phyloP scores from a whole-genome alignment of 2,888 invertebrate species.

The Scaptomyza cyrtandrae region DNA sequence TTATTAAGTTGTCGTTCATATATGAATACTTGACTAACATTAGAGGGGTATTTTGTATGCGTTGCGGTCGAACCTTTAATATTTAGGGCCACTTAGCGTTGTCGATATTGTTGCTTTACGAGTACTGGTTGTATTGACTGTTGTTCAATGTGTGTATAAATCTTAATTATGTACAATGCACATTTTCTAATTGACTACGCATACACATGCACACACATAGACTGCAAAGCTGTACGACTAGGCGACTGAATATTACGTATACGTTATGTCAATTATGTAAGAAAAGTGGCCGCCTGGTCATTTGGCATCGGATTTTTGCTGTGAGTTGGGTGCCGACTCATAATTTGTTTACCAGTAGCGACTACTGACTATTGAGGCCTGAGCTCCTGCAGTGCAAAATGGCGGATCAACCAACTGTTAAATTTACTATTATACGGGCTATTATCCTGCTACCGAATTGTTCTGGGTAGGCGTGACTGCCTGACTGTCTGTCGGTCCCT shows the following conservation, averaged over 20 bases:
- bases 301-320: slow-evolving; percentile 52
- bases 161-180: slow-evolving; percentile 79
- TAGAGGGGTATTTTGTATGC: slow-evolving; percentile 15
- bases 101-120: slow-evolving; percentile 39
- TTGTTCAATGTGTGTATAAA: slow-evolving; percentile 67
- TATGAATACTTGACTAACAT: not conserved
- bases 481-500: not conserved
- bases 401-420: slow-evolving; percentile 72
- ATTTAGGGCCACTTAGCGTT: slow-evolving; percentile 37
- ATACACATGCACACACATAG: slow-evolving; percentile 6
- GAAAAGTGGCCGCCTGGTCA: slow-evolving; percentile 63
- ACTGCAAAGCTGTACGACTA: slow-evolving; percentile 15
- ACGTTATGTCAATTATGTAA: slow-evolving; percentile 77
- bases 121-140: slow-evolving; percentile 55
- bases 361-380: slow-evolving; percentile 48
- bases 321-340: slow-evolving; percentile 33
- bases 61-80: slow-evolving; percentile 9
- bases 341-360: slow-evolving; percentile 75
- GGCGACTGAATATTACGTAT: slow-evolving; percentile 67
- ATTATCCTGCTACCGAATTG: slow-evolving; percentile 66
- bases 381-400: slow-evolving; percentile 51
- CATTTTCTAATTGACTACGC: slow-evolving; percentile 76
- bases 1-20: too few relatives aligned
- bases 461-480: slow-evolving; percentile 5
- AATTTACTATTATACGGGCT: slow-evolving; percentile 80